Conservation (phyloP, 2,888 invertebrate species). For the Cheilosia grossa region DNA sequence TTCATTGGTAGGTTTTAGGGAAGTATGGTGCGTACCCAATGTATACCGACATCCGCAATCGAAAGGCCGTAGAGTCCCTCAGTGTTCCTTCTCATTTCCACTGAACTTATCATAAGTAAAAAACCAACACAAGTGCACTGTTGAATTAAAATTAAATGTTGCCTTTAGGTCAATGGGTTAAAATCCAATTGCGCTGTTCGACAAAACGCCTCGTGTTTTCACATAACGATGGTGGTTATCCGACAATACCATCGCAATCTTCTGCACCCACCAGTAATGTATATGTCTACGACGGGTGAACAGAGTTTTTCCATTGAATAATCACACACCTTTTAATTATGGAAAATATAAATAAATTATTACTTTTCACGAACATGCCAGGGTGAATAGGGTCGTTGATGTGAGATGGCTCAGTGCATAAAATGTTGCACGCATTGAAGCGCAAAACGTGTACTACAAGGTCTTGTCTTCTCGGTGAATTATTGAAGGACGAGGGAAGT, state of each 20-base stretch:
- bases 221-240: slow-evolving; percentile 1
- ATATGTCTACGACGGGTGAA: not conserved
- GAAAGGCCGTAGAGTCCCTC: no score
- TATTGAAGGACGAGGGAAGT: slow-evolving; percentile 25
- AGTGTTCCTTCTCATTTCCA: no score
- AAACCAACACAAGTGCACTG: slow-evolving; percentile 43
- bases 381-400: slow-evolving; percentile 54
- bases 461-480: slow-evolving; percentile 8
- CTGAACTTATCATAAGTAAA: no score
- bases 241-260: slow-evolving; percentile 39
- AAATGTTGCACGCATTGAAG: slow-evolving; percentile 50
- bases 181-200: slow-evolving; percentile 52
- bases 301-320: slow-evolving; percentile 39
- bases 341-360: slow-evolving; percentile 40
- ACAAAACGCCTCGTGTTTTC: slow-evolving; percentile 23
- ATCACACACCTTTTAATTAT: slow-evolving; percentile 64
- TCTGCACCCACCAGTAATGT: slow-evolving; percentile 11
- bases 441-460: slow-evolving; percentile 45
- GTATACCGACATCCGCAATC: no score
- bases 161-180: slow-evolving; percentile 53
- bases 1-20: no score
- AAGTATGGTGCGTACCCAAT: no score
- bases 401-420: slow-evolving; percentile 44
- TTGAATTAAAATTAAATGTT: slow-evolving; percentile 29
- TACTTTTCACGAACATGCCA: slow-evolving; percentile 31